Evolutionary conservation across 2,888 invertebrate genomes (phyloP), one percentile per base, ranked within the genome.

Genomic region (Hipparchia semele): DNA sequence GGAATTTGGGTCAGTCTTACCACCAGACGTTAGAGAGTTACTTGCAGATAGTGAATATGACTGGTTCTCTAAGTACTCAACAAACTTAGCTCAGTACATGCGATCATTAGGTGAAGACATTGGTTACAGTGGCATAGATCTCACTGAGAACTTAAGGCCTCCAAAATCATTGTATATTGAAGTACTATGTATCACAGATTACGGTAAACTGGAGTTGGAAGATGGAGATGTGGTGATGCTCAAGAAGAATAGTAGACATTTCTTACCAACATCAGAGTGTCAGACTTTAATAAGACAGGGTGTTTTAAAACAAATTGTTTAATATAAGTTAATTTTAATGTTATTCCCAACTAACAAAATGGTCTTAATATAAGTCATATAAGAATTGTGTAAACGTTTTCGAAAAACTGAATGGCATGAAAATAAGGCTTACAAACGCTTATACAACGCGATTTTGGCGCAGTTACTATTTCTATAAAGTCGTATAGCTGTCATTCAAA

Each of bases 1-100:
- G 99, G 98, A 99, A 83, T 98, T 99, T 86, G 99, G 99, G 0
- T 97, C 98, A 56, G 96, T 98, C 65, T 88, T 99, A 71, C 99
- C 99, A 0, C 88, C 95, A 0, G 98, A 99, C 85, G 96, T 99
- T 0, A 96, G 97, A 85, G 94, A 95, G 71, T 95, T 97, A 75
- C 90, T 99, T 58, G 96, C 97, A 68, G 96, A 97, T 82, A 95
- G 96, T 0, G 99, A 99, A 94, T 95, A 96, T 51, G 95, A 96
- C 73, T 99, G 98, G 97, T 98, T 99, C 84, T 96, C 96, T 70
- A 96, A 96, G 76, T 99, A 99, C 88, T 98, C 97, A 62, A 97
- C 96, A 82, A 96, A 96, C 54, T 90, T 99, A 75, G 98, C 98
- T 0, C 95, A 95, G 4, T 99, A 98, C 87, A 99, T 99, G 99